Conservation (phyloP, 1,140 invertebrate genomes). For the Pogonognathellus flavescens region DNA sequence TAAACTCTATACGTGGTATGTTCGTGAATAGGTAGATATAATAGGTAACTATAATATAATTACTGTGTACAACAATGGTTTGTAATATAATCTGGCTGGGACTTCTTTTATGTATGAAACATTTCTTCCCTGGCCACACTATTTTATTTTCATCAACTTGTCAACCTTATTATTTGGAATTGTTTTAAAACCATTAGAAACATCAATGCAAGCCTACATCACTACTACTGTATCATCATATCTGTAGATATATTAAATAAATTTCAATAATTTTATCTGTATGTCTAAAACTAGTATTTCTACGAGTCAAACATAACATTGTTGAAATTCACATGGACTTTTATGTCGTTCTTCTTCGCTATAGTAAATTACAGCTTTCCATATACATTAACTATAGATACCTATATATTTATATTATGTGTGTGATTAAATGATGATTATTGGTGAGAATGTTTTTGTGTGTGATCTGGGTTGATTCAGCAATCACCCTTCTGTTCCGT, state of each 20-base stretch:
- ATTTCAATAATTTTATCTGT: too few relatives aligned
- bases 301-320: too few relatives aligned
- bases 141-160: neutral
- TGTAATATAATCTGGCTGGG: too few relatives aligned
- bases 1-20: neutral
- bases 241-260: too few relatives aligned
- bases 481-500: neutral
- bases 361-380: too few relatives aligned
- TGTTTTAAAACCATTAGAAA: conserved; percentile 24
- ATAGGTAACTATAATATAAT: conserved; percentile 24
- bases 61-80: too few relatives aligned
- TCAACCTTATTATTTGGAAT: neutral
- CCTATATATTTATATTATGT: neutral
- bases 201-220: neutral
- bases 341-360: too few relatives aligned
- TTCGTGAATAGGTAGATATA: conserved; percentile 9
- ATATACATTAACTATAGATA: neutral
- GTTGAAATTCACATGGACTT: too few relatives aligned
- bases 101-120: neutral
- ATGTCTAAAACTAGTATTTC: too few relatives aligned
- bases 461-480: neutral
- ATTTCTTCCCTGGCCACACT: neutral
- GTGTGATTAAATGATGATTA: conserved; percentile 7
- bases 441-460: conserved; percentile 6
- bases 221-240: too few relatives aligned